Conservation (phyloP, 2,797 vertebrate genomes). For the Heteromormyrus szaboi region DNA sequence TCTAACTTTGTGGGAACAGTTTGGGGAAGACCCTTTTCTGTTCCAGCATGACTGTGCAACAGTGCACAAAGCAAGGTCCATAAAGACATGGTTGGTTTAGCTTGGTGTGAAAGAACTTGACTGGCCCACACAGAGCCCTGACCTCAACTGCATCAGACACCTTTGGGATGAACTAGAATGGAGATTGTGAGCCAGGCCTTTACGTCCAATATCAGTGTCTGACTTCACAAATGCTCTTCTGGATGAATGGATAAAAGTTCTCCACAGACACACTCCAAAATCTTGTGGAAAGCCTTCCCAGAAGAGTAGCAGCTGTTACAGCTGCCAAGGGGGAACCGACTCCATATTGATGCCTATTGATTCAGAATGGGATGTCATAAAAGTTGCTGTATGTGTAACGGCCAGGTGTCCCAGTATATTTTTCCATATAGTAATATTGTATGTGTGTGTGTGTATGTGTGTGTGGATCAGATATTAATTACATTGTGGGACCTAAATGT, state of each 20-base stretch:
- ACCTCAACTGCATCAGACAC: background rate
- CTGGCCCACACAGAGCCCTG: background rate
- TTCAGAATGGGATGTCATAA: background rate
- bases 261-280: background rate
- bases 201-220: background rate
- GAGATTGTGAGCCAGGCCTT: background rate
- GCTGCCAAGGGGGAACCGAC: background rate
- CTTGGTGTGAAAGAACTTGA: background rate
- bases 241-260: background rate
- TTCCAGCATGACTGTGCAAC: background rate
- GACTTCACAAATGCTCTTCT: background rate
- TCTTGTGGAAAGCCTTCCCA: background rate
- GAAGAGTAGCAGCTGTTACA: background rate
- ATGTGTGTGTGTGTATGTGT: background rate
- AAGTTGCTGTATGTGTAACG: background rate
- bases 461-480: background rate
- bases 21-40: background rate
- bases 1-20: background rate
- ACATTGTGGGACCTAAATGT: background rate
- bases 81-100: background rate
- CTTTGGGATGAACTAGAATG: background rate
- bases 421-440: background rate
- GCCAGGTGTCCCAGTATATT: background rate
- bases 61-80: background rate
- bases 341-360: background rate